Evolutionary conservation across 2,797 vertebrate genomes (phyloP).

Genomic region (Ceryle rudis): DNA sequence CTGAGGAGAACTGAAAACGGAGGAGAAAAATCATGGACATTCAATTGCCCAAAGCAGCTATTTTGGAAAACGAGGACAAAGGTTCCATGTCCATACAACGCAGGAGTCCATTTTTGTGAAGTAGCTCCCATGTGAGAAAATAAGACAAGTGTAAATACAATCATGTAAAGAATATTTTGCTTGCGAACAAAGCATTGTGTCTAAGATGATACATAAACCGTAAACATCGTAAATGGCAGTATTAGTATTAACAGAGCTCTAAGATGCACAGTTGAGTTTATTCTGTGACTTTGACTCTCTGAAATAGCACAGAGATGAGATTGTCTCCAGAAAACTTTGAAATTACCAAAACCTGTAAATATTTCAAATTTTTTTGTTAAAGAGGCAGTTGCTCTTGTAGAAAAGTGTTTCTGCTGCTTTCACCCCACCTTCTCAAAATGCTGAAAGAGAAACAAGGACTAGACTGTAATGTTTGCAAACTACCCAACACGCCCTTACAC

Average conservation of each 20-base stretch:
- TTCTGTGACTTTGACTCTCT: not conserved
- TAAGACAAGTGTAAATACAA: not conserved
- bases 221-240: not conserved
- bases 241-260: not conserved
- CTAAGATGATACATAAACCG: not conserved
- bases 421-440: not conserved
- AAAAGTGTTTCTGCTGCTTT: not conserved
- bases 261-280: not conserved
- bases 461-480: not conserved
- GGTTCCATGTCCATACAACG: rapidly evolving
- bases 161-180: not conserved
- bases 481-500: not conserved
- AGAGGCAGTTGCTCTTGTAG: not conserved
- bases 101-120: not conserved
- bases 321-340: not conserved
- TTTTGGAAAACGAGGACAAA: not conserved
- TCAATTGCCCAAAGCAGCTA: not conserved
- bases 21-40: not conserved
- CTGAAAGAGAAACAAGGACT: not conserved
- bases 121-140: not conserved
- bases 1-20: not conserved
- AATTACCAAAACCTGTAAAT: not conserved
- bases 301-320: not conserved
- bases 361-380: not conserved
- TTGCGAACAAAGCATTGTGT: not conserved